Percentiles rank a stretch among this genome's conserved stretches.
These are phyloP conservation scores for Aphrophora alni DNA, from an alignment of 2,888 invertebrate genomes.

Conservation along the genomic window DNA sequence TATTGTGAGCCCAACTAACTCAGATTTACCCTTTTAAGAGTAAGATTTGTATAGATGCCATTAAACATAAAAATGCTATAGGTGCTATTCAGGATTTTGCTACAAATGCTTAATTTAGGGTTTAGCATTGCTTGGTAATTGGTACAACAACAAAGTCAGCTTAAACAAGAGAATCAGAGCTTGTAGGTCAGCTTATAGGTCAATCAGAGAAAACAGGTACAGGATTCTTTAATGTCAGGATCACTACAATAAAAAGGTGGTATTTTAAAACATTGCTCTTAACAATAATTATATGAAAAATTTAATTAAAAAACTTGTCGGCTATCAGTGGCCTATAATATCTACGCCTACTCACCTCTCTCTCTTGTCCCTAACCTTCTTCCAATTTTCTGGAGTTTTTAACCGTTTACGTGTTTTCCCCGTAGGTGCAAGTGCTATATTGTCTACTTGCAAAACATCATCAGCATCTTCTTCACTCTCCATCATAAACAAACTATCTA, in stretches of 20 bases:
- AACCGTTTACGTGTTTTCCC: no score
- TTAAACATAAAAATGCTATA: conserved; percentile 24
- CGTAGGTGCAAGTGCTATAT: no score
- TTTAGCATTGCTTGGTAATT: no score
- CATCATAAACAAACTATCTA: no score
- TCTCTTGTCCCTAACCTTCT: conserved; percentile 28
- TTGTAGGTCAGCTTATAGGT: neutral
- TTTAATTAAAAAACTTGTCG: neutral
- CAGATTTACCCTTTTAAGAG: no score
- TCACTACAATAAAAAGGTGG: conserved; percentile 4
- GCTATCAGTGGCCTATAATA: conserved; percentile 19
- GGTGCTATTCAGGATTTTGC: conserved; percentile 25
- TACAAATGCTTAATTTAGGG: no score
- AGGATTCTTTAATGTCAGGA: neutral
- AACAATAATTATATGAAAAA: neutral
- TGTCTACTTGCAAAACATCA: no score
- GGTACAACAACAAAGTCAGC: conserved; percentile 27
- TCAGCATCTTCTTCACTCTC: no score
- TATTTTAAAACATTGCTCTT: neutral
- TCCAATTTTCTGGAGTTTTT: no score
- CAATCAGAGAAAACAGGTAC: neutral
- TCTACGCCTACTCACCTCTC: conserved; percentile 26
- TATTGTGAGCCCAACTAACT: no score
- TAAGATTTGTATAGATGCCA: conserved; percentile 10
- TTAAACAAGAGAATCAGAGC: conserved; percentile 11